Conservation (phyloP, 2,888 invertebrate species). For the Heliconius aoede region DNA sequence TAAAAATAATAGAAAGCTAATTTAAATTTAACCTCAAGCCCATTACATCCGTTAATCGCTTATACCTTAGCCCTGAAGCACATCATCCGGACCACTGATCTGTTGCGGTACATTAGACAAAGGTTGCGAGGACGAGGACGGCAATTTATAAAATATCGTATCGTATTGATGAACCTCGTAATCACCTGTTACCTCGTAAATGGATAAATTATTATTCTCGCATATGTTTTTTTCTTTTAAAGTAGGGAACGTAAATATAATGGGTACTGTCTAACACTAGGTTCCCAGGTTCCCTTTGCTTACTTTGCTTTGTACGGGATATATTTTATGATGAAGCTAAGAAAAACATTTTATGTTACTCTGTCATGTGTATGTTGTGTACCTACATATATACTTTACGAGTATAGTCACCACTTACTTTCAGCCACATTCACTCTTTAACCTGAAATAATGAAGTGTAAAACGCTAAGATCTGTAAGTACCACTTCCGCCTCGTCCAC, state of each 20-base stretch:
- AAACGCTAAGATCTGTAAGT: too few relatives aligned
- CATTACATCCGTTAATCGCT: constrained; percentile 4
- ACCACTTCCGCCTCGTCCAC: too few relatives aligned
- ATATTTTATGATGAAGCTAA: neutral
- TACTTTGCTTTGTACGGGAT: too few relatives aligned
- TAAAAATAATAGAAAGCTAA: neutral
- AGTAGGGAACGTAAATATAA: too few relatives aligned
- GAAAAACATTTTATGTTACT: neutral
- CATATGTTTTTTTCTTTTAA: neutral
- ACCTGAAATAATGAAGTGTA: too few relatives aligned
- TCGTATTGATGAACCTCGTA: constrained; percentile 28
- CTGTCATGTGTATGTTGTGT: neutral
- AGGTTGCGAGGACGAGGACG: constrained; percentile 45
- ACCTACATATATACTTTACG: too few relatives aligned
- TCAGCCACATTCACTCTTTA: too few relatives aligned
- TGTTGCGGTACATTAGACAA: constrained; percentile 54
- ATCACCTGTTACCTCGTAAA: neutral
- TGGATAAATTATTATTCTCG: neutral
- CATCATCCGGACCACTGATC: constrained; percentile 53
- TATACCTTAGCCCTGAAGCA: constrained; percentile 43
- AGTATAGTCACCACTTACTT: too few relatives aligned
- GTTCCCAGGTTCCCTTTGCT: too few relatives aligned
- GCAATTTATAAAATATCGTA: constrained; percentile 36
- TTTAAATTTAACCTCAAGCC: neutral
- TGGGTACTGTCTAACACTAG: too few relatives aligned